phyloP scores from a whole-genome alignment of 2,797 vertebrate genomes.

The Siniperca scherzeri region DNA sequence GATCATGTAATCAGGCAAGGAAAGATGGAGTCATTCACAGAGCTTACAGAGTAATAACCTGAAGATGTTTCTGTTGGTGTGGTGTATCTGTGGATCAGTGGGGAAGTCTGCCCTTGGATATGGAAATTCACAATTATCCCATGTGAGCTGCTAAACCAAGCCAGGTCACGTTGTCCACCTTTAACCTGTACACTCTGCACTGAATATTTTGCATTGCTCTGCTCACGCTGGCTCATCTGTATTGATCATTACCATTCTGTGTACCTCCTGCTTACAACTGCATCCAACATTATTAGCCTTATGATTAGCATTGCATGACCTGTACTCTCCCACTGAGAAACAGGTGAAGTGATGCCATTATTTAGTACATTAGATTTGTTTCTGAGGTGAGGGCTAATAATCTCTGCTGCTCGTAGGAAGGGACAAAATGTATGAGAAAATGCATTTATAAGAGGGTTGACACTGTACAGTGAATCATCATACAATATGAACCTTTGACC shows the following conservation, averaged over 20 bases:
- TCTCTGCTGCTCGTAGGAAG: background rate
- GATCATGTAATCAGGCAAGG: conserved; percentile 75
- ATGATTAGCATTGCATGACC: conserved; percentile 67
- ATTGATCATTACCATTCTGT: conserved; percentile 56
- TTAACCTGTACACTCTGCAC: conserved; percentile 32
- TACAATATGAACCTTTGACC: conserved; percentile 69
- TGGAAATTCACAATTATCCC: conserved; percentile 67
- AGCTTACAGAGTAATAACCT: conserved; percentile 77
- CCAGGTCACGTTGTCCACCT: conserved; percentile 59
- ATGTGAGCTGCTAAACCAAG: conserved; percentile 44
- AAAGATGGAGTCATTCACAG: conserved; percentile 73
- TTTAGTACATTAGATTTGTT: conserved; percentile 56
- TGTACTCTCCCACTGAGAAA: conserved; percentile 52
- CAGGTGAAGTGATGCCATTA: conserved; percentile 51
- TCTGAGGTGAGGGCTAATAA: conserved; percentile 30
- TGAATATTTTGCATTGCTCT: conserved; percentile 46
- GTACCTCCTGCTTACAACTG: conserved; percentile 51
- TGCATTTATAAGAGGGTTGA: conserved; percentile 10
- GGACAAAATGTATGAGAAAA: conserved; percentile 15
- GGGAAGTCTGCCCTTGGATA: conserved; percentile 62
- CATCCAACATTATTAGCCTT: conserved; percentile 64
- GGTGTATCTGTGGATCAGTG: conserved; percentile 20
- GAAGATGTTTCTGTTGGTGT: conserved; percentile 46
- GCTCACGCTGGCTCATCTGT: conserved; percentile 44
- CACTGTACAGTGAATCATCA: conserved; percentile 50